Base-by-base conservation (phyloP, 2,113 vertebrate species). In the Numenius arquata region DNA sequence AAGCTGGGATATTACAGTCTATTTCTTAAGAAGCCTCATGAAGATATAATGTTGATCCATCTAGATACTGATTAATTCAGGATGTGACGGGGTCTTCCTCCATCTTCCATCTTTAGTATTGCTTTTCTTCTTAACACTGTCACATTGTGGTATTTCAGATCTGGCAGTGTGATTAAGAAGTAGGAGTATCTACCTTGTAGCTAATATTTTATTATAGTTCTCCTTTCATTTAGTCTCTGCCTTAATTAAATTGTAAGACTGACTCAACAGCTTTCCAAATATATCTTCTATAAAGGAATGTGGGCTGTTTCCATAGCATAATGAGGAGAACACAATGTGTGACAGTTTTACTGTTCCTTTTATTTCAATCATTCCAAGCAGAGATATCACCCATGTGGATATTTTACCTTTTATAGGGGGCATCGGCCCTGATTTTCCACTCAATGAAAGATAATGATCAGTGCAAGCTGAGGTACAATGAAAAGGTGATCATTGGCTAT, bases 221-320 rank as follows among this genome's bases (percentile, higher is more conserved):
- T 86, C 12, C 26, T 89, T 91, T 82, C 50, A 73, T 85, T 90
- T 88, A 83, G 21, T 70, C 15, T 93, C 27, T 93, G 21, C 26
- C n/a, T 92, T 90, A 92, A 92, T 83, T 94, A 92, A 88, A 62
- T 74, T 83, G 32, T 66, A 92, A 92, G 45, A 40, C 32, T 70
- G 79, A 70, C 59, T 85, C 82, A 83, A 80, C 83, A 83, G 22
- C 63, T 92, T 93, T 92, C 75, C 58, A 88, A 93, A 85, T 91
- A 61, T 73, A 79, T 70, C 40, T 82, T 90, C 45, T 70, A 2
- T 23, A 50, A 15, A 86, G 9, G 6, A 48, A 73, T 80, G 63
- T 83, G 55, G 68, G 72, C 30, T 88, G 40, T 76, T 93, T 88
- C 75, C 0, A 1, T n/a, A 81, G 32, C 47, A 56, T 61, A 62